Percentiles rank a stretch among this genome's conserved stretches.
Evolutionary conservation across 2,888 invertebrate genomes (phyloP).

Genomic region (Calameuta idolon): DNA sequence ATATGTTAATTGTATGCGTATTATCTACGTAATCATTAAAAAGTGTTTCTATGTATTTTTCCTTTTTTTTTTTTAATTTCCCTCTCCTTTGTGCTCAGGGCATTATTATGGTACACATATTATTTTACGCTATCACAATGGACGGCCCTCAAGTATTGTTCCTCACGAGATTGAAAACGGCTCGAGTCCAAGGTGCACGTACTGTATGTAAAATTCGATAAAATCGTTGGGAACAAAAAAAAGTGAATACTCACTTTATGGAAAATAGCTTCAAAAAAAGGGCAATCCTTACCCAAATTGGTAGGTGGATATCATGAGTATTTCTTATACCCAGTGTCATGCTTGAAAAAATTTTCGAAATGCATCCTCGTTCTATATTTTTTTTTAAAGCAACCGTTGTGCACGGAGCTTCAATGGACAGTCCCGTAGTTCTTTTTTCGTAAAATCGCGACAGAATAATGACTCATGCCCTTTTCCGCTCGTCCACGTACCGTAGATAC

Average conservation of each 20-base stretch:
- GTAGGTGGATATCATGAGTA: constrained; percentile 20
- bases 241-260: too few relatives aligned
- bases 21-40: constrained; percentile 9
- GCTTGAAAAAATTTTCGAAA: too few relatives aligned
- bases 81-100: constrained; percentile 42
- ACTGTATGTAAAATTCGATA: too few relatives aligned
- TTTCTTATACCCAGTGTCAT: too few relatives aligned
- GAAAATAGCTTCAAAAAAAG: too few relatives aligned
- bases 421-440: too few relatives aligned
- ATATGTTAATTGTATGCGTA: constrained; percentile 6
- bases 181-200: not conserved
- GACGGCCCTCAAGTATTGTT: constrained; percentile 42
- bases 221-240: too few relatives aligned
- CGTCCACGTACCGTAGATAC: not conserved
- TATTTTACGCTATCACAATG: constrained; percentile 59
- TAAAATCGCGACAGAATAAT: too few relatives aligned
- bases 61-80: not conserved
- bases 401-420: too few relatives aligned
- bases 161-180: constrained; percentile 7
- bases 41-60: not conserved
- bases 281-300: constrained; percentile 22
- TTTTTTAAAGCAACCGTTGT: too few relatives aligned
- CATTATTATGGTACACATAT: constrained; percentile 47
- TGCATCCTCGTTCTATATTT: too few relatives aligned
- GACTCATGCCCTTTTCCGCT: too few relatives aligned